Evolutionary conservation across 2,888 invertebrate species (phyloP).

Genomic region (Brachylomia viminalis): DNA sequence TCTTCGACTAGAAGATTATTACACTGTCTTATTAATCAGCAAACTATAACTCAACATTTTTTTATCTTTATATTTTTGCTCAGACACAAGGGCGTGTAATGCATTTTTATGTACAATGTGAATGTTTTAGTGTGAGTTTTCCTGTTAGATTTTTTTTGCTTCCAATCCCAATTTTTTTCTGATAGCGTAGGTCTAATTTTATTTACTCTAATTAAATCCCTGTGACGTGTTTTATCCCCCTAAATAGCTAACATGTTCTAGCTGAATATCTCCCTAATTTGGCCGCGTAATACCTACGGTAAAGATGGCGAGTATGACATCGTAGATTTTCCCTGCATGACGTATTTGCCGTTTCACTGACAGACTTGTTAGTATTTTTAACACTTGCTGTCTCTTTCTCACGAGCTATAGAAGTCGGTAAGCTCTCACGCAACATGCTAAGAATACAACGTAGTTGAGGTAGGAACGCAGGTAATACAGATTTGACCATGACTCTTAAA

Average conservation of each 20-base stretch:
- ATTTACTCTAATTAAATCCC: constrained; percentile 28
- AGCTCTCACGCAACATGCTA: constrained; percentile 42
- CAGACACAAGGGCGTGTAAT: constrained; percentile 51
- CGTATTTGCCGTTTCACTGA: constrained; percentile 61
- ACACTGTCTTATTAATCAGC: constrained; percentile 50
- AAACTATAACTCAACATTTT: constrained; percentile 43
- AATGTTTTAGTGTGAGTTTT: constrained; percentile 58
- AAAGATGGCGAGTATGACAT: constrained; percentile 77
- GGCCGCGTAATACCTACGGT: constrained; percentile 75
- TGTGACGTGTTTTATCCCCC: constrained; percentile 42
- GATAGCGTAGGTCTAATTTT: constrained; percentile 1
- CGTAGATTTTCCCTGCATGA: constrained; percentile 71
- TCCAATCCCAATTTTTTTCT: constrained; percentile 15
- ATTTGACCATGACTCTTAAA: constrained; percentile 48
- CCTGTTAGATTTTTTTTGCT: constrained; percentile 21
- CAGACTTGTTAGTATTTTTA: constrained; percentile 40
- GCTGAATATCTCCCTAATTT: constrained; percentile 70
- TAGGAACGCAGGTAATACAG: constrained; percentile 43
- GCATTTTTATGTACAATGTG: constrained; percentile 46
- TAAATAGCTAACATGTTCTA: constrained; percentile 53
- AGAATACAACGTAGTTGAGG: constrained; percentile 37
- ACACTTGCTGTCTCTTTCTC: constrained; percentile 57
- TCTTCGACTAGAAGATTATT: constrained; percentile 68
- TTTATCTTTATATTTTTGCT: constrained; percentile 45
- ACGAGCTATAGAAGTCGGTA: constrained; percentile 14